Conservation (phyloP, 64 coral and sea anemone species). For the Pachyseris speciosa region DNA sequence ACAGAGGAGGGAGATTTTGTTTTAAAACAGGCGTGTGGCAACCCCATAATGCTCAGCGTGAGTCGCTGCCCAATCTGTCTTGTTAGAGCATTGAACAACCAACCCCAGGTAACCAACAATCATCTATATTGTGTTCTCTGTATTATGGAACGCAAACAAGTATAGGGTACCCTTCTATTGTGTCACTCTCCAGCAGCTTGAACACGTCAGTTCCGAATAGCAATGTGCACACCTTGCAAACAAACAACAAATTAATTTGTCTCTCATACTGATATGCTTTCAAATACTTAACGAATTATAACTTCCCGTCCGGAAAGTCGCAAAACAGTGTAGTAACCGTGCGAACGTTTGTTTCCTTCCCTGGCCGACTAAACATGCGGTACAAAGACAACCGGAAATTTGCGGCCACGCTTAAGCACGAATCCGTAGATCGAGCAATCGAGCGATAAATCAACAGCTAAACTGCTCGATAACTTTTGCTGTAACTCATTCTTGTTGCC, state of each 20-base stretch:
- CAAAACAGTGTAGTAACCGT: not conserved
- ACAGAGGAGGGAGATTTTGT: not conserved
- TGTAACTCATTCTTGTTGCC: not conserved
- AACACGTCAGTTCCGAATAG: not conserved
- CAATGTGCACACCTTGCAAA: not conserved
- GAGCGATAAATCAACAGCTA: not conserved
- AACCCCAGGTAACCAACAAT: not conserved
- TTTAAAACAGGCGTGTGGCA: not conserved
- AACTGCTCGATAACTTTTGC: not conserved
- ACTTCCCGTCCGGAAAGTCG: slow-evolving; percentile 46
- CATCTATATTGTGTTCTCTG: not conserved
- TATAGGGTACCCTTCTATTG: not conserved
- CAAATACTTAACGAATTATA: slow-evolving; percentile 38
- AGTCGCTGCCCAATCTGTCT: not conserved
- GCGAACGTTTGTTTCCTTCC: slow-evolving; percentile 31
- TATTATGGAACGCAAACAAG: not conserved
- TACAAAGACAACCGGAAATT: slow-evolving; percentile 39
- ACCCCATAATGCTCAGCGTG: not conserved
- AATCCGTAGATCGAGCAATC: not conserved
- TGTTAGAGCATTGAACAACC: not conserved
- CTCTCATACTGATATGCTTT: not conserved
- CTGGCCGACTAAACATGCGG: not conserved
- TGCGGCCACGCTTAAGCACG: not conserved
- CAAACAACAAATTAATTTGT: not conserved
- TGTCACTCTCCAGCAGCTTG: not conserved